Evolutionary conservation across 2,888 invertebrate genomes (phyloP), one percentile per base, ranked within the genome.

Genomic region (Pardosa pseudoannulata): DNA sequence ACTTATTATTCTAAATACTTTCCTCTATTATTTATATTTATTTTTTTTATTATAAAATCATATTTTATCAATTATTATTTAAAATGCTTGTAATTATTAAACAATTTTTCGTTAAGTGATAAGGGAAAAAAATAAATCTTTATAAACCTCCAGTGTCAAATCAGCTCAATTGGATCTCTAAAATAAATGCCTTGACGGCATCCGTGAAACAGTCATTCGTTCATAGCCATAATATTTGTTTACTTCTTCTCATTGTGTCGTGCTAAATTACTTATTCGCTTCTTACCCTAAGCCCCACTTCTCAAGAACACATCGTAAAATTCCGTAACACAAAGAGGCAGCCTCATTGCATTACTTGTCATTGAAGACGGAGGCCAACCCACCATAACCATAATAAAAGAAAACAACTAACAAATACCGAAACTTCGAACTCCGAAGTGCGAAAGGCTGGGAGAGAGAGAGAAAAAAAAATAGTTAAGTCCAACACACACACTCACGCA

Each of bases 331-430:
- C 23, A 56, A 56, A 23, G 23, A 56, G 23, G 23, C 64, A 28
- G 28, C 28, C 3, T 65, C 64, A 67, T 13, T 39, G 41, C 13
- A 39, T 41, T 19, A 28, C 27, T 28, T 41, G 70, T 41, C 41
- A 41, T 32, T 28, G 41, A 71, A 46, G 56, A 36, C 79, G 46
- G 79, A 41, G 41, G 23, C 32, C 36, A 72, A 23, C 41, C 32
- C 56, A 23, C 64, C 46, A 46, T 41, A 39, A 32, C 28, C 28
- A 71, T 41, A 72, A 79, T 19, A 50, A 32, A 19, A 67, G n/a
- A 32, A 65, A 65, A 64, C 11, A 65, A 7, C 67, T 11, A 67
- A 32, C 1, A n/a, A 67, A 19, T 16, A 32, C 64, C 28, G 29
- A 65, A 62, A 65, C 16, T 46, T 16, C 16, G 16, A 46, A 46